Evolutionary conservation across 2,797 vertebrate species (phyloP).

Genomic region (Falco novaeseelandiae): DNA sequence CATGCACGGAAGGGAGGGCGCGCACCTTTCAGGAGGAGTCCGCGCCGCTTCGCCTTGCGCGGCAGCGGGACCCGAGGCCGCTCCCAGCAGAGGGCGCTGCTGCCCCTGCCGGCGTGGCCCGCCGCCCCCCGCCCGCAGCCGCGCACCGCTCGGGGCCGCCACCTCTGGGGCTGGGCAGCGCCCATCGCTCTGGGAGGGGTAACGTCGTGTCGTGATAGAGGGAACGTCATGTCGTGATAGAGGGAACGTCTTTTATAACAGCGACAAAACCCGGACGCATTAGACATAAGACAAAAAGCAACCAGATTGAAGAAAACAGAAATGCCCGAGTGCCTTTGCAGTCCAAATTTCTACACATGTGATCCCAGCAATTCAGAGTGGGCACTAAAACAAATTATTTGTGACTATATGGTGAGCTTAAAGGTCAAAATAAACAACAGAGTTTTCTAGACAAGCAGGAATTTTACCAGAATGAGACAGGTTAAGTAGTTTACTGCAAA

Average conservation of each 20-base stretch:
- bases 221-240: rapidly evolving
- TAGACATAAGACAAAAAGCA: rapidly evolving
- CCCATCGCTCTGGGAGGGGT: rapidly evolving
- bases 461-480: not conserved
- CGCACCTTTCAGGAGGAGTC: rapidly evolving
- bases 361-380: not conserved
- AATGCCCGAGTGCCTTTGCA: rapidly evolving
- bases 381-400: not conserved
- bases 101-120: not conserved
- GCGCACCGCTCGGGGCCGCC: too few species aligned
- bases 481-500: not conserved
- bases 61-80: rapidly evolving
- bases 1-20: rapidly evolving
- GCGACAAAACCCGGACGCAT: rapidly evolving
- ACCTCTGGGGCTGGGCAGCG: not conserved
- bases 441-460: not conserved
- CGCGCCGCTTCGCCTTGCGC: rapidly evolving
- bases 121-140: too few species aligned
- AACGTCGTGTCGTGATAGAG: rapidly evolving
- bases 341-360: not conserved
- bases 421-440: not conserved
- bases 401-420: not conserved
- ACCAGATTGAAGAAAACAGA: not conserved
- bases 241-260: rapidly evolving
- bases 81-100: conserved; percentile 56